Evolutionary conservation across 1,140 invertebrate genomes (phyloP).

Genomic region (Pseudomyrmex flavicornis): DNA sequence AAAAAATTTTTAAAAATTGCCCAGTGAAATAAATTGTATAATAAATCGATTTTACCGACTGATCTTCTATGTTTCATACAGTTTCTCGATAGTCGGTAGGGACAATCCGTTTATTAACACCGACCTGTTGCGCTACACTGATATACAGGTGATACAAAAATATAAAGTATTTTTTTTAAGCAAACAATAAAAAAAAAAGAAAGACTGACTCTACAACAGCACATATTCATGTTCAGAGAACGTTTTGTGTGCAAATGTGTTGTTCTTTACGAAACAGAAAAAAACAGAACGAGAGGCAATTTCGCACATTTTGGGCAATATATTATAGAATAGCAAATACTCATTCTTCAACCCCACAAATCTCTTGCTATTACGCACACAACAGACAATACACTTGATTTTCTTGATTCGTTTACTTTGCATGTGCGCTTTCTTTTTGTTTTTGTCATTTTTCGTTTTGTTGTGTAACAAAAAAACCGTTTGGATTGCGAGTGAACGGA

Average conservation of each 20-base stretch:
- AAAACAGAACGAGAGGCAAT: slow-evolving; percentile 29
- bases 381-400: slow-evolving; percentile 76
- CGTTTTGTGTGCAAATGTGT: slow-evolving; percentile 29
- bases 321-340: slow-evolving; percentile 69
- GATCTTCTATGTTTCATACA: slow-evolving; percentile 45
- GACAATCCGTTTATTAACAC: slow-evolving; percentile 43
- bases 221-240: slow-evolving; percentile 33
- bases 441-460: slow-evolving; percentile 39
- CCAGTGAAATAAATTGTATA: slow-evolving; percentile 25
- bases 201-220: slow-evolving; percentile 58
- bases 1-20: not conserved
- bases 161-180: slow-evolving; percentile 28
- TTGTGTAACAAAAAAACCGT: slow-evolving; percentile 26
- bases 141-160: slow-evolving; percentile 53
- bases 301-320: slow-evolving; percentile 71
- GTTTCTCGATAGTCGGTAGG: slow-evolving; percentile 62
- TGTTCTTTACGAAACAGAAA: not conserved
- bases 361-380: slow-evolving; percentile 76
- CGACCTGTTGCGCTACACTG: slow-evolving; percentile 48
- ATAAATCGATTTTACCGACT: slow-evolving; percentile 56
- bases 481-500: slow-evolving; percentile 20
- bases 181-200: slow-evolving; percentile 27
- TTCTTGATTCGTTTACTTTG: slow-evolving; percentile 73
- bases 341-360: slow-evolving; percentile 69
- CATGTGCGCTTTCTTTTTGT: slow-evolving; percentile 76